Evolutionary conservation across 2,797 vertebrate species (phyloP).

Genomic region (Avahi laniger): DNA sequence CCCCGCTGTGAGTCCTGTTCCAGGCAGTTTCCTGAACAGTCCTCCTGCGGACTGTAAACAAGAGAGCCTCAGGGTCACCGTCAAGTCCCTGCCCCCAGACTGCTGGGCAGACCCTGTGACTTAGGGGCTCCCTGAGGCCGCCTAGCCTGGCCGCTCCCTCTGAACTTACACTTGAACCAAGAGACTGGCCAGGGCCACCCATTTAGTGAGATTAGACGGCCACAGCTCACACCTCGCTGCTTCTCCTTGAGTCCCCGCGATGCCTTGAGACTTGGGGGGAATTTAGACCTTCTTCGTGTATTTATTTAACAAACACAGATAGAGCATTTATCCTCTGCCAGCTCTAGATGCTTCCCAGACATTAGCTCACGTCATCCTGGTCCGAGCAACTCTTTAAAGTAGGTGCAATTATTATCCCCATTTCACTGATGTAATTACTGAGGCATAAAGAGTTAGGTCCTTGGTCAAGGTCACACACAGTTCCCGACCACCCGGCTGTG

Average conservation of each 20-base stretch:
- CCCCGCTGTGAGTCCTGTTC: rapidly evolving
- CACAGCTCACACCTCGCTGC: rapidly evolving
- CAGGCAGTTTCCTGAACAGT: background rate
- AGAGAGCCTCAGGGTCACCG: too few species aligned
- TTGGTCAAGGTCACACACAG: background rate
- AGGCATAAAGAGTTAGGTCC: background rate
- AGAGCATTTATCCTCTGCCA: background rate
- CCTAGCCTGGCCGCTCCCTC: too few species aligned
- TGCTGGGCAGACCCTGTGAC: background rate
- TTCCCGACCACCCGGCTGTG: background rate
- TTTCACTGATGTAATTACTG: background rate
- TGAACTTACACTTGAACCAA: background rate
- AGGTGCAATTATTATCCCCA: background rate
- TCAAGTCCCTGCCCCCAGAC: too few species aligned
- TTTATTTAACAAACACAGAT: background rate
- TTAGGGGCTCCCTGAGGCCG: background rate
- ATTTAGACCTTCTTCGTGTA: background rate
- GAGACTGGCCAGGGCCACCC: background rate
- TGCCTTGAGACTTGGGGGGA: background rate
- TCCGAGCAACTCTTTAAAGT: background rate
- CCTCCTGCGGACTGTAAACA: rapidly evolving
- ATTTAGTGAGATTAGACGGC: background rate
- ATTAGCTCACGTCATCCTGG: background rate
- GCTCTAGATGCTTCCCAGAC: background rate
- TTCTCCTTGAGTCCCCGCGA: background rate